Conservation (phyloP, 1,140 invertebrate species). For the Drosophila teissieri region DNA sequence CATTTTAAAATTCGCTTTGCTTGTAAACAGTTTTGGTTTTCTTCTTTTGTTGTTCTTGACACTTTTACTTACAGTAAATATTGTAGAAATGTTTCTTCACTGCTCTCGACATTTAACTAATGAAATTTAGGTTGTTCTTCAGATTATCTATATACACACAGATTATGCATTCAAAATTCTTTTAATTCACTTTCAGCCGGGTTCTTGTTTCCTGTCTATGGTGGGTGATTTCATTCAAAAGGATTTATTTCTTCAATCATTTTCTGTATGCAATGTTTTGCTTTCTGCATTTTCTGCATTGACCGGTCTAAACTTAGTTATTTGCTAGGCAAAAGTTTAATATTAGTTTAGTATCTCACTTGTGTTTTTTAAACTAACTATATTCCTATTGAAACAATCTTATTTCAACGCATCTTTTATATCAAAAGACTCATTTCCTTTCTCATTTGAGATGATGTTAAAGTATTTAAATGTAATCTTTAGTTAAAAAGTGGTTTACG, state of each 20-base stretch:
- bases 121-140: conserved; percentile 23
- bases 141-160: conserved; percentile 41
- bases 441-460: conserved; percentile 2
- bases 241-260: not conserved
- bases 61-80: conserved; percentile 30
- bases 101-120: conserved; percentile 16
- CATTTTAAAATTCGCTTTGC: conserved; percentile 60
- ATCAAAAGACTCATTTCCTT: conserved; percentile 17
- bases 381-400: conserved; percentile 50
- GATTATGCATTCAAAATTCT: conserved; percentile 31
- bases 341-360: conserved; percentile 43
- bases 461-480: conserved; percentile 25
- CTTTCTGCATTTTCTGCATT: conserved; percentile 16
- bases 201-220: conserved; percentile 34
- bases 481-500: conserved; percentile 18
- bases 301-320: conserved; percentile 41
- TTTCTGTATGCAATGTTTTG: conserved; percentile 20
- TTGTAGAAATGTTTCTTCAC: conserved; percentile 37
- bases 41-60: conserved; percentile 13
- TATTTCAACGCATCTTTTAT: conserved; percentile 9
- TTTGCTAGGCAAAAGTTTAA: conserved; percentile 55
- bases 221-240: conserved; percentile 50
- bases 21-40: conserved; percentile 43
- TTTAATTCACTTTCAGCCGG: conserved; percentile 39
- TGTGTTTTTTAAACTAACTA: conserved; percentile 47